Base-by-base conservation (phyloP, 1,140 invertebrate species). In the Euwallacea similis region DNA sequence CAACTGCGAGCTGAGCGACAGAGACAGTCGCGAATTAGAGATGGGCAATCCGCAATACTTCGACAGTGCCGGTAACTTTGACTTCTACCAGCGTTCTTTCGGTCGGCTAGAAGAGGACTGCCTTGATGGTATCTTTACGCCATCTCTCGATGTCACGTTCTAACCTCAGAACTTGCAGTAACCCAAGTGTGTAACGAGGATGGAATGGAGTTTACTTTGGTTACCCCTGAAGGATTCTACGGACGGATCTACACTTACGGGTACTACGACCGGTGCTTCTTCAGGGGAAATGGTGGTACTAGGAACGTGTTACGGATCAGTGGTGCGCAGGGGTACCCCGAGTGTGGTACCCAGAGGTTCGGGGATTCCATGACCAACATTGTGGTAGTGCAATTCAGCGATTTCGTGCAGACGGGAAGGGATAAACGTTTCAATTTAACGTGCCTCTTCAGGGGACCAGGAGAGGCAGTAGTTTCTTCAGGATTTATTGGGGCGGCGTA, bases 351-450 rank as follows among this genome's bases (percentile, higher is more conserved):
- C 2, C 91, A 94, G 75, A 83, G 95, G 91, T 95, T 93, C 75
- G 93, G 93, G 0, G 94, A 96, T 77, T 93, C 93, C 0, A 92
- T 96, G 88, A 96, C 94, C 50, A 97, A 96, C 77, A 96, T 97
- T 60, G 93, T 95, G 3, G 94, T 97, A 15, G 94, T 97, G 0
- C 94, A 97, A 82, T 96, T 96, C 82, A 95, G 93, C 69, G 93
- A 96, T 81, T 93, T 92, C 77, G 94, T 97, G 0, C 94, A 96
- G 84, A 96, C 94, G 0, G 91, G 92, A 56, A 84, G 91, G 69
- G 94, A 97, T 80, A 96, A 96, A 78, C 86, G 94, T 13, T 97
- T 96, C 82, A 97, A 97, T 82, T 82, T 97, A 7, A 97, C 94
- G 8, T 97, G 94, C 79, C 85, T 94, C 55, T 94, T 95, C 81